Conservation (phyloP, 1,140 invertebrate genomes). For the Orchestia grillus region DNA sequence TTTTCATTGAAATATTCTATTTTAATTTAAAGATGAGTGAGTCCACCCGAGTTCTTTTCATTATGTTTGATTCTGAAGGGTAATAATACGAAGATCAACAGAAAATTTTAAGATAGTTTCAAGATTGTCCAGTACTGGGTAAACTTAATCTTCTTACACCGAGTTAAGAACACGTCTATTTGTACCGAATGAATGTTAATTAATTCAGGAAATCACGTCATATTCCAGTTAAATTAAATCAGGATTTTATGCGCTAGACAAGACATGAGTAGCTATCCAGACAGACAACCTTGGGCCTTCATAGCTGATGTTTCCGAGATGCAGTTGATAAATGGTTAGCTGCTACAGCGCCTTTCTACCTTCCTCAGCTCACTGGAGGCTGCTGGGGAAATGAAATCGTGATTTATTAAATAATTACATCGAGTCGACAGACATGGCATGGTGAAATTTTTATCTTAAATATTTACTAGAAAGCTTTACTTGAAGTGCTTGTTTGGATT, state of each 20-base stretch:
- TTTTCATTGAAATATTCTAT: not conserved
- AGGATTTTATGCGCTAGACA: not conserved
- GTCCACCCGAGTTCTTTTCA: not conserved
- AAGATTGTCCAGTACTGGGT: not conserved
- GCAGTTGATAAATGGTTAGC: not conserved
- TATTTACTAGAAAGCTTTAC: not conserved
- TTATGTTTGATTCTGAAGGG: not conserved
- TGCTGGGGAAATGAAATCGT: not conserved
- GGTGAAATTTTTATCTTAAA: not conserved
- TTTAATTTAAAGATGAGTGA: not conserved
- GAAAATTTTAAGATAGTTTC: not conserved
- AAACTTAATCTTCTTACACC: not conserved
- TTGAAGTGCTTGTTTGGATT: not conserved
- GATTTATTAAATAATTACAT: not conserved
- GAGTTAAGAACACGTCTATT: not conserved
- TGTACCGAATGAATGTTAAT: not conserved
- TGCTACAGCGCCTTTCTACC: not conserved
- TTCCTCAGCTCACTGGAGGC: not conserved
- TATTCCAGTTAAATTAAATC: not conserved
- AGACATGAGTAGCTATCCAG: not conserved
- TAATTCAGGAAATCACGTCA: not conserved
- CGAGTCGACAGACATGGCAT: not conserved
- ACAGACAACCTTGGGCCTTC: not conserved
- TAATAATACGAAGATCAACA: not conserved
- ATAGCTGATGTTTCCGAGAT: not conserved